phyloP scores from a whole-genome alignment of 2,113 vertebrate species.

The Rostratula benghalensis region DNA sequence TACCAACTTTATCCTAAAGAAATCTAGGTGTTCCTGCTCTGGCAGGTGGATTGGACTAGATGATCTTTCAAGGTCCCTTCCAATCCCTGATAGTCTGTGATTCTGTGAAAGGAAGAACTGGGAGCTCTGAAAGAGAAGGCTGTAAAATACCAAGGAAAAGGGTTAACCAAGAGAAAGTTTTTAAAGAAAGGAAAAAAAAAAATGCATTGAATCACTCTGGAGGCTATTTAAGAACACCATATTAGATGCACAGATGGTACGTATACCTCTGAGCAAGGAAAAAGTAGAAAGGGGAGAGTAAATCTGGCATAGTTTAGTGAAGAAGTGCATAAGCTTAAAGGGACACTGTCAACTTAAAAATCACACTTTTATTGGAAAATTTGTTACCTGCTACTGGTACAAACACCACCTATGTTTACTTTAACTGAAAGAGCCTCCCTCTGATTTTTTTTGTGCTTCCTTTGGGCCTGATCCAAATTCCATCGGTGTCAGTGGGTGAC shows the following conservation, averaged over 20 bases:
- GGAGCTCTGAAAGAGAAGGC: background rate
- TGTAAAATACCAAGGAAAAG: constrained; percentile 35
- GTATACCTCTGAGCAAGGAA: constrained; percentile 70
- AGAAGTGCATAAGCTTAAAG: constrained; percentile 78
- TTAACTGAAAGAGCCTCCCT: background rate
- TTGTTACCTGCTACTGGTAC: constrained; percentile 61
- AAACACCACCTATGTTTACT: constrained; percentile 61
- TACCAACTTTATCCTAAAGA: background rate
- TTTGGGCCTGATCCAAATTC: constrained; percentile 25
- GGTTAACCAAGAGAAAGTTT: constrained; percentile 34
- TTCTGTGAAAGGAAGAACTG: background rate
- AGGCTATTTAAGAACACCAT: constrained; percentile 67
- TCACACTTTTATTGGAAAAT: constrained; percentile 61
- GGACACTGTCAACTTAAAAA: constrained; percentile 70
- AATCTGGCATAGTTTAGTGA: constrained; percentile 78
- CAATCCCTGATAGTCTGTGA: no score
- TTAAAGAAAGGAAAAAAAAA: background rate
- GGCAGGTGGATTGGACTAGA: no score
- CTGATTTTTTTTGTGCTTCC: background rate
- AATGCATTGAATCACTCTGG: constrained; percentile 34
- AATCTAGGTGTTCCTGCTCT: no score
- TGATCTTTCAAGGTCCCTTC: no score
- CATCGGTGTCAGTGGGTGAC: background rate
- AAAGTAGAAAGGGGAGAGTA: constrained; percentile 74
- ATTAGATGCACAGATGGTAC: constrained; percentile 76